Conservation (phyloP, 2,797 vertebrate species). For the Phyllotis vaccarum region DNA sequence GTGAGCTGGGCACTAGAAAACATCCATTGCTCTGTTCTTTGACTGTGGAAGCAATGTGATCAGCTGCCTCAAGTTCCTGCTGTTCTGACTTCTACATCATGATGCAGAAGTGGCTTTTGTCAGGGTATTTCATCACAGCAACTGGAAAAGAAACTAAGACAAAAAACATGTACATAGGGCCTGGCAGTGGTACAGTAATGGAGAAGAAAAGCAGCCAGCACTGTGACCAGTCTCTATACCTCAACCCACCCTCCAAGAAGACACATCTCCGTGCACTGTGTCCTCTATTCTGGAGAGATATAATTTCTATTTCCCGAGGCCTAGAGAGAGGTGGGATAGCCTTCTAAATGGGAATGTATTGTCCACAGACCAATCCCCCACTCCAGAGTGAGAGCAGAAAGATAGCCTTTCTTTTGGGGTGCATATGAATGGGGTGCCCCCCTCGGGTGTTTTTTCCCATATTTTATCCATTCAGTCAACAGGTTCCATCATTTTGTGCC, state of each 20-base stretch:
- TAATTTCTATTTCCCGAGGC: background rate
- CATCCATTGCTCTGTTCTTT: background rate
- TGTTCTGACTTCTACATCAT: background rate
- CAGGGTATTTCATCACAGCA: background rate
- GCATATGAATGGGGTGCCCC: background rate
- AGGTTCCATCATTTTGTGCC: background rate
- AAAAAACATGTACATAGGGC: background rate
- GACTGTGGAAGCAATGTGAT: background rate
- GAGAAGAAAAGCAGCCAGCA: background rate
- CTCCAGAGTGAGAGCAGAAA: no score
- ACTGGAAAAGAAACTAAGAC: background rate
- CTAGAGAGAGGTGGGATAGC: background rate
- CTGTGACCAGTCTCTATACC: background rate
- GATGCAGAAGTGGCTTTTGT: background rate
- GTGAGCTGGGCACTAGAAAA: background rate
- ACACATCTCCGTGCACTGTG: no score
- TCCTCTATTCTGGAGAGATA: background rate
- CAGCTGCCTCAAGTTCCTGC: background rate
- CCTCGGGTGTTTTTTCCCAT: background rate
- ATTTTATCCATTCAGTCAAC: background rate
- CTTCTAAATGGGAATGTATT: background rate
- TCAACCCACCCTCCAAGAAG: background rate
- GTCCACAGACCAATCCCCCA: background rate
- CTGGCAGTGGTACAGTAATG: background rate
- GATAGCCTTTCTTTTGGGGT: background rate